Evolutionary conservation across 2,888 invertebrate genomes (phyloP), one percentile per base, ranked within the genome.

Genomic region (Anodontia alba): DNA sequence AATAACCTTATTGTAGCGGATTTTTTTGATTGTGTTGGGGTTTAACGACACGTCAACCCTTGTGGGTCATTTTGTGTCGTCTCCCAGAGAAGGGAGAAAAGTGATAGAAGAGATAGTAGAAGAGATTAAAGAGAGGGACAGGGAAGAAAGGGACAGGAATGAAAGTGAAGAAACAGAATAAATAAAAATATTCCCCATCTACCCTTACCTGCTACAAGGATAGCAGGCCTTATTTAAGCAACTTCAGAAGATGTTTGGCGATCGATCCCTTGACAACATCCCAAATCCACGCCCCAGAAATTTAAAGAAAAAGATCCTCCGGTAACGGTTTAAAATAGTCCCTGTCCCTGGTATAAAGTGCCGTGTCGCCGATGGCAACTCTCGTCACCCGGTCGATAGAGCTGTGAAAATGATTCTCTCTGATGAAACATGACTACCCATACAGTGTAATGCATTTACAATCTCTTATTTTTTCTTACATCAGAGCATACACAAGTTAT

Each of bases 321-420:
- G 78, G 17, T 83, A 78, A 51, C 49, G 43, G n/a, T 83, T 83
- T 33, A 68, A 36, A 31, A 73, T 83, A 66, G 29, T 76, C 1
- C 78, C 78, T 51, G 38, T 80, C 1, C 83, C 80, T 23, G 80
- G 77, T 15, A 66, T 42, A 81, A 84, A 79, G 31, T 75, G 81
- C 33, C 54, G 49, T 33, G 77, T 79, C 7, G 74, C 83, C 17
- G 83, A 85, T 67, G 20, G 49, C 23, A 10, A 82, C n/a, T 88
- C 85, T 12, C 78, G 86, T 17, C 74, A 84, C 17, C 85, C 87
- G 8, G 69, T 68, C 31, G 51, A n/a, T 10, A 12, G 12, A 8
- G 12, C 43, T 12, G 43, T 43, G 43, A 12, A 43, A 17, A 43
- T 43, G 43, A 43, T 8, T 43, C 43, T 12, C 43, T 17, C 17